phyloP scores from a whole-genome alignment of 2,888 invertebrate species.

The Mythimna loreyi region DNA sequence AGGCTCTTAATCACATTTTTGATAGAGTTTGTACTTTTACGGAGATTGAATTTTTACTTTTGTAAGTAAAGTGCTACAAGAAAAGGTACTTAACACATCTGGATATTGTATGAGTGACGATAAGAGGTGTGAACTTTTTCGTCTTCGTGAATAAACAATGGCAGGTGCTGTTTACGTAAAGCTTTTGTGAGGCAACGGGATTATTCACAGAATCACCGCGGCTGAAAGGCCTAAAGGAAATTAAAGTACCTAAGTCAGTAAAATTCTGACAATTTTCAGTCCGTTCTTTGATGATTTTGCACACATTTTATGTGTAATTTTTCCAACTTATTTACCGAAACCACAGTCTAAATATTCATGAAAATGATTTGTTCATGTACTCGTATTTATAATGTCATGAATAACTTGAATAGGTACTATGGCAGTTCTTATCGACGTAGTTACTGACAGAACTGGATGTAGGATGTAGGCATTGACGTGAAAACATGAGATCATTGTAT shows the following conservation, averaged over 20 bases:
- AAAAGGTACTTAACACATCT: constrained; percentile 44
- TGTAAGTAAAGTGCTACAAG: constrained; percentile 21
- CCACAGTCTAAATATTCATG: neutral
- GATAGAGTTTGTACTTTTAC: constrained; percentile 25
- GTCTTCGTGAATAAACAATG: constrained; percentile 29
- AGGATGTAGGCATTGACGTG: constrained; percentile 27
- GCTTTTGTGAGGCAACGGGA: neutral
- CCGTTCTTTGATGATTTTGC: too few relatives aligned
- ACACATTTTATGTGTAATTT: constrained; percentile 10
- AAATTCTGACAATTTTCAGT: too few relatives aligned
- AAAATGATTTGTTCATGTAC: constrained; percentile 9
- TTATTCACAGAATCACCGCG: too few relatives aligned
- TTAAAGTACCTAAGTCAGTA: too few relatives aligned
- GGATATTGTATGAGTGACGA: constrained; percentile 8
- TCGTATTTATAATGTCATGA: constrained; percentile 25
- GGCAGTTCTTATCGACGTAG: constrained; percentile 27
- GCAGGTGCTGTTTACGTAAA: constrained; percentile 10
- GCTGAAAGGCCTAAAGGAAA: too few relatives aligned
- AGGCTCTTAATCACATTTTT: constrained; percentile 49
- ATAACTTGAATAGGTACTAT: constrained; percentile 9
- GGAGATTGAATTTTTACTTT: constrained; percentile 15
- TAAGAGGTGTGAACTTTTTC: constrained; percentile 27
- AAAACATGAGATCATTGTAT: constrained; percentile 57
- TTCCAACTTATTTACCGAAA: neutral
- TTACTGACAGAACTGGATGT: constrained; percentile 26